Base-by-base conservation (phyloP, 1,140 invertebrate genomes). In the Drosophila punjabiensis region DNA sequence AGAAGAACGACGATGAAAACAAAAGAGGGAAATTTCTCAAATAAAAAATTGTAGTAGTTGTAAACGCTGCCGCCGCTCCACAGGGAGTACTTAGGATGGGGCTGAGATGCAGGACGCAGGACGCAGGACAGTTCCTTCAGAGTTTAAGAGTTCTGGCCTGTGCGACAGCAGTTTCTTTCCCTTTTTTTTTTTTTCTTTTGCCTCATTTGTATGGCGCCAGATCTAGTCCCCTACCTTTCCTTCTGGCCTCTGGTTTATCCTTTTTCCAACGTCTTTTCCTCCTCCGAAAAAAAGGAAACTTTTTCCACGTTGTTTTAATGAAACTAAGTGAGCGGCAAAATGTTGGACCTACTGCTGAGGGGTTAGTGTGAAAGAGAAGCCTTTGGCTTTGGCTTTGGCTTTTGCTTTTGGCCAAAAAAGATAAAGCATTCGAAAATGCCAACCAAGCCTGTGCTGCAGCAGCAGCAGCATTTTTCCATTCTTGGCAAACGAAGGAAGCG, bases 241-340 rank as follows among this genome's bases (percentile, higher is more conserved):
- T n/a, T n/a, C 9, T 73, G 20, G 16, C n/a, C 28, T 28, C 37
- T 56, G 20, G 33, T 5, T 58, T 58, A 52, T 65, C 24, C 48
- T 48, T 53, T 62, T 41, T 16, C 10, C 3, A 24, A 24, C 1
- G 39, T 24, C 39, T 18, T 18, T 37, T 53, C 35, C 45, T 33
- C 61, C 13, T 5, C 18, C 32, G 13, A 43, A 45, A 60, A 32
- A 32, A 45, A 14, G 13, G 37, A 75, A 76, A 77, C 32, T 84
- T 66, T 59, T 73, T 28, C 67, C 35, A 62, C 58, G 75, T 79
- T 79, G 65, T 74, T 86, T 81, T 85, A 86, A 86, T 86, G 83
- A 86, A 87, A 83, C 83, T 86, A 87, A 86, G 83, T 86, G 76
- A 86, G 83, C 84, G 80, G 62, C 64, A 86, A 80, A 65, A 65